phyloP scores from a whole-genome alignment of 1,140 invertebrate species.

The Magallana angulata region DNA sequence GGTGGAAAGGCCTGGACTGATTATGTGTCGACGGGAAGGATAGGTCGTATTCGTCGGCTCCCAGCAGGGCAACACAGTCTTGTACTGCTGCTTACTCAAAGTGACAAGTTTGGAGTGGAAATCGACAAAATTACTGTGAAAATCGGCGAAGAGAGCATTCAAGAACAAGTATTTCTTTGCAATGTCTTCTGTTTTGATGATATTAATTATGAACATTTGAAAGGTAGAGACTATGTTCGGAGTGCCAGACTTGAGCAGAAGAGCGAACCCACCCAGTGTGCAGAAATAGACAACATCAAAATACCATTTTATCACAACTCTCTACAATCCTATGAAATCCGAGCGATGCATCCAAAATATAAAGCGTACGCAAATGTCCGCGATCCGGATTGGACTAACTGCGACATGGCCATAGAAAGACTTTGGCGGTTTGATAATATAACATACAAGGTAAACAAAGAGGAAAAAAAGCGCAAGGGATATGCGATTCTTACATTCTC shows the following conservation, averaged over 20 bases:
- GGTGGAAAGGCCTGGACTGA: constrained; percentile 49
- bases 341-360: constrained; percentile 63
- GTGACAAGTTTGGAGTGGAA: constrained; percentile 60
- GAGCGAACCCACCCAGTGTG: constrained; percentile 59
- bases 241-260: constrained; percentile 41
- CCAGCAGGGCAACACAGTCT: constrained; percentile 46
- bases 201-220: constrained; percentile 44
- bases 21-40: constrained; percentile 29
- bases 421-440: constrained; percentile 42
- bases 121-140: constrained; percentile 53
- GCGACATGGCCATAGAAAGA: constrained; percentile 44
- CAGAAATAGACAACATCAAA: constrained; percentile 66
- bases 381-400: constrained; percentile 59
- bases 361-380: constrained; percentile 57
- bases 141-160: constrained; percentile 44
- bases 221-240: constrained; percentile 39
- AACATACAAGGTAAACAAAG: neutral
- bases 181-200: constrained; percentile 52
- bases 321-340: constrained; percentile 51
- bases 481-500: neutral
- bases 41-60: constrained; percentile 35
- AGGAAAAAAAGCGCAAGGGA: constrained; percentile 13
- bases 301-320: constrained; percentile 56
- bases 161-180: constrained; percentile 50
- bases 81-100: constrained; percentile 44